Evolutionary conservation across 1,140 invertebrate genomes (phyloP).

Genomic region (Spodoptera litura): DNA sequence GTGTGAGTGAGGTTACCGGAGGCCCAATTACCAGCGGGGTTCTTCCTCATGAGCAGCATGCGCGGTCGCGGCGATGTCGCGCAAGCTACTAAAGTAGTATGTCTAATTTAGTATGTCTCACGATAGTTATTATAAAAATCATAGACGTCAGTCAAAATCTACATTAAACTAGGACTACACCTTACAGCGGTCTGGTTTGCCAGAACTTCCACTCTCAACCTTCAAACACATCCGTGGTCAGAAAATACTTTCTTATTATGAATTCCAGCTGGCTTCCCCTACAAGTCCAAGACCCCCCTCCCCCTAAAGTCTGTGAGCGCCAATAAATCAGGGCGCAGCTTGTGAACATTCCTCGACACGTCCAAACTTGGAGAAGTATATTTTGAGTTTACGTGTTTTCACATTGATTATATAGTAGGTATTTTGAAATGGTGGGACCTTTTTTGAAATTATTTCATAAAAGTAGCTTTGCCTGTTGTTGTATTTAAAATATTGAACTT

Average conservation of each 20-base stretch:
- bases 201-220: neutral
- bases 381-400: constrained; percentile 36
- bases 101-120: no score
- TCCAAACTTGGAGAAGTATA: constrained; percentile 38
- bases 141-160: no score
- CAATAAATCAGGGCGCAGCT: constrained; percentile 40
- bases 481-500: no score
- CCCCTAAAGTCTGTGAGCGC: constrained; percentile 3
- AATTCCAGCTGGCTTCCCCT: constrained; percentile 11
- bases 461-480: no score
- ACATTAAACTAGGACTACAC: neutral
- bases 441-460: no score
- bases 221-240: constrained; percentile 22
- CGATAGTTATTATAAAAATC: no score
- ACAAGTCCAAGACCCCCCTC: neutral
- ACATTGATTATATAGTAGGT: constrained; percentile 16
- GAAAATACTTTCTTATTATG: constrained; percentile 37
- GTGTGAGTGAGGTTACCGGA: no score
- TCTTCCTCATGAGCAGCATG: no score
- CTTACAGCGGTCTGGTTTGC: neutral
- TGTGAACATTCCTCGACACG: constrained; percentile 35
- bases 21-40: no score
- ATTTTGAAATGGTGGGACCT: no score
- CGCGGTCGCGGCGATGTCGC: no score
- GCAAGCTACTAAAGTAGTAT: no score